Conservation (phyloP, 2,888 invertebrate species). For the Cephus rjabovi region DNA sequence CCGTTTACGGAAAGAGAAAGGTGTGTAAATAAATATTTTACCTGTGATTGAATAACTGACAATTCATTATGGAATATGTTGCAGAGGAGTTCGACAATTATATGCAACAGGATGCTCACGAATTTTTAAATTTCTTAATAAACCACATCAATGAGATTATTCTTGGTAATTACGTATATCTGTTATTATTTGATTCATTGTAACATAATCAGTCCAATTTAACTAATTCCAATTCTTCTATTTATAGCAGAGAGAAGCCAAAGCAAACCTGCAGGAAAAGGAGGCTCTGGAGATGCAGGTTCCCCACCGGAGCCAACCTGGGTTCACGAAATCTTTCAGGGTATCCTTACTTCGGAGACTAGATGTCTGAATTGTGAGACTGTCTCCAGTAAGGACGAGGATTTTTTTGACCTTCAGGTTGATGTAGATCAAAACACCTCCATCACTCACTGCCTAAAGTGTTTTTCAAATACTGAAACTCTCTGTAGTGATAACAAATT, state of each 20-base stretch:
- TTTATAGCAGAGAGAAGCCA: conserved; percentile 80
- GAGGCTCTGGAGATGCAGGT: conserved; percentile 70
- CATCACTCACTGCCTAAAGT: conserved; percentile 97
- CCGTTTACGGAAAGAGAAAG: conserved; percentile 97
- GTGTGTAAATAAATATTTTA: conserved; percentile 66
- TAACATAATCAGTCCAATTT: neutral
- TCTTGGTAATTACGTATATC: conserved; percentile 76
- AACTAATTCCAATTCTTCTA: conserved; percentile 14
- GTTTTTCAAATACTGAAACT: conserved; percentile 98
- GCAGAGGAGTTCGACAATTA: conserved; percentile 99
- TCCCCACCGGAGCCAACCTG: conserved; percentile 90
- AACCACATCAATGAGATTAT: conserved; percentile 99
- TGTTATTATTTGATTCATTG: neutral
- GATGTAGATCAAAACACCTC: conserved; percentile 99
- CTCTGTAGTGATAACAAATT: conserved; percentile 99
- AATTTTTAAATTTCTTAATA: conserved; percentile 98
- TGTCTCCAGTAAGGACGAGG: conserved; percentile 99
- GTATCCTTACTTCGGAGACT: conserved; percentile 98
- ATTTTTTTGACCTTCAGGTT: conserved; percentile 98
- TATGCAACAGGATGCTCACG: conserved; percentile 99
- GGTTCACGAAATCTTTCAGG: conserved; percentile 99
- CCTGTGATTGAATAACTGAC: neutral
- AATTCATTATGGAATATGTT: conserved; percentile 54
- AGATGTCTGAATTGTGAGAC: conserved; percentile 99
- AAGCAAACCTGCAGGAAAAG: conserved; percentile 71